Evolutionary conservation across 2,797 vertebrate genomes (phyloP).

Genomic region (Heliangelus exortis): DNA sequence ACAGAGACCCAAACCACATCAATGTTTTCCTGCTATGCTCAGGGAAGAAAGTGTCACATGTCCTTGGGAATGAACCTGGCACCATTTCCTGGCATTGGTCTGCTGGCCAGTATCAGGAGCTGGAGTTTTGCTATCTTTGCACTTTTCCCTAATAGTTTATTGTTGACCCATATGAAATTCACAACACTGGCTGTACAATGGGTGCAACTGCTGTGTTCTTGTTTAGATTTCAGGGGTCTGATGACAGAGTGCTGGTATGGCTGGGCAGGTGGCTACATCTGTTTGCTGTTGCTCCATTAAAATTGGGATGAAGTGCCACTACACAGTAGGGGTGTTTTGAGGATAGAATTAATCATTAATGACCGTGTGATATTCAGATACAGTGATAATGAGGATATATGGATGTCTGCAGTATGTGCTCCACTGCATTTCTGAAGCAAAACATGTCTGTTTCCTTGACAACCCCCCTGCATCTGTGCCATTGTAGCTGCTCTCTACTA

Average conservation of each 20-base stretch:
- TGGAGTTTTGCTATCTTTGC: neutral
- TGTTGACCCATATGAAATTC: neutral
- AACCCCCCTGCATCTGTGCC: conserved; percentile 35
- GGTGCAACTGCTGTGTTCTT: neutral
- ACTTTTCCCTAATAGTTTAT: neutral
- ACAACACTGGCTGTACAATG: fast-evolving
- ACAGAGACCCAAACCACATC: neutral
- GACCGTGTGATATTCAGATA: conserved; percentile 9
- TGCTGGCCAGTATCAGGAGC: neutral
- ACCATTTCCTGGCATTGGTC: neutral
- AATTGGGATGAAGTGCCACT: neutral
- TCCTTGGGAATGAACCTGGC: neutral
- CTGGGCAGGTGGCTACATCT: neutral
- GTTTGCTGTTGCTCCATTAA: neutral
- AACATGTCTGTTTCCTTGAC: conserved; percentile 61
- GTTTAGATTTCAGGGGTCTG: neutral
- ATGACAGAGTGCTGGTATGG: neutral
- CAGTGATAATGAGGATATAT: conserved; percentile 25
- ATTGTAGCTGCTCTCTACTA: neutral
- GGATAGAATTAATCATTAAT: neutral
- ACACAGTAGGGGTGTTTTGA: neutral
- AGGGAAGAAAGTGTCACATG: neutral
- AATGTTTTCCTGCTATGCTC: neutral
- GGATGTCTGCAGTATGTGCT: conserved; percentile 54
- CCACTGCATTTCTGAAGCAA: conserved; percentile 49